These are phyloP conservation scores for Polymixis flavicincta DNA, from an alignment of 2,888 invertebrate species.

Conservation along the genomic window DNA sequence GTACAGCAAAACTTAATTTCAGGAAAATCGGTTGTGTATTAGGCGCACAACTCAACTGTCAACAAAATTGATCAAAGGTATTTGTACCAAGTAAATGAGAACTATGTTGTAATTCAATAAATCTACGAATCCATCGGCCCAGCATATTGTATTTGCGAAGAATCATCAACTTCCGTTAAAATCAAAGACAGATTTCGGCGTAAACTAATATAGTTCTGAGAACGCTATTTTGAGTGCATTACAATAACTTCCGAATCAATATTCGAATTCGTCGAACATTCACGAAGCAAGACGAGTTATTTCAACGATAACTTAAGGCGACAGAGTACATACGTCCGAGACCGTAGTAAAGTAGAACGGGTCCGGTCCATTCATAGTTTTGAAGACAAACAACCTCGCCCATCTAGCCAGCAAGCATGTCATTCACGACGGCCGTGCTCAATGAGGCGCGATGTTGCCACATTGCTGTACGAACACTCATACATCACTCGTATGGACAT, in stretches of 20 bases:
- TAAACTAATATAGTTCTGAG: constrained; percentile 58
- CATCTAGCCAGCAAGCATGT: constrained; percentile 70
- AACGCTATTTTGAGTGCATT: constrained; percentile 58
- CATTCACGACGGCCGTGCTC: constrained; percentile 70
- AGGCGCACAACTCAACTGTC: background rate
- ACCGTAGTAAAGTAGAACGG: constrained; percentile 64
- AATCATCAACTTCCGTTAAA: constrained; percentile 58
- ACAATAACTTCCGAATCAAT: constrained; percentile 64
- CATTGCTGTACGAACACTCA: constrained; percentile 68
- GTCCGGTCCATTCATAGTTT: constrained; percentile 75
- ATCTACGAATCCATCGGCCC: constrained; percentile 42
- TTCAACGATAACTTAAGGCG: constrained; percentile 46
- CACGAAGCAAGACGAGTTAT: constrained; percentile 54
- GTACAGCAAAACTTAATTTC: background rate
- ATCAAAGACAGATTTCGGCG: constrained; percentile 64
- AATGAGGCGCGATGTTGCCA: constrained; percentile 74
- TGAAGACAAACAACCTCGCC: constrained; percentile 74
- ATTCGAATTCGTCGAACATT: constrained; percentile 54
- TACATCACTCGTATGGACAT: constrained; percentile 62
- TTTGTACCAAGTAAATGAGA: constrained; percentile 1
- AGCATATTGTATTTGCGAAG: constrained; percentile 58
- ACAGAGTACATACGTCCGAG: constrained; percentile 47
- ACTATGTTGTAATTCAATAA: constrained; percentile 31
- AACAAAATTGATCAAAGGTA: constrained; percentile 34
- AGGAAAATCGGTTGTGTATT: background rate